Percentiles rank a stretch among this genome's conserved stretches.
phyloP scores from a whole-genome alignment of 2,888 invertebrate genomes.

The Melikaiella ostensackeni region DNA sequence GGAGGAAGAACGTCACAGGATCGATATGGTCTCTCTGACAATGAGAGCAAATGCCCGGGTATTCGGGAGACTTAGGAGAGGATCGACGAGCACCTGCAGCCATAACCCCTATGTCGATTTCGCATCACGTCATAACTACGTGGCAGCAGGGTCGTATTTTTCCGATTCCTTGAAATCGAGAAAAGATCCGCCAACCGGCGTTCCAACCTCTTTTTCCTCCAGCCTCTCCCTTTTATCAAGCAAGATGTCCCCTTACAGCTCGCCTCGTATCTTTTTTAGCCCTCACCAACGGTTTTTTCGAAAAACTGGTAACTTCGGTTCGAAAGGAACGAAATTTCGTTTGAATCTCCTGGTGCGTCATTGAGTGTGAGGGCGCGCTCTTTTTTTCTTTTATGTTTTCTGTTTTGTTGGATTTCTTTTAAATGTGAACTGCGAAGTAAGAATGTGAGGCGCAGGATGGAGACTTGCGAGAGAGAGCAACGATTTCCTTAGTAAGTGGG shows the following conservation, averaged over 20 bases:
- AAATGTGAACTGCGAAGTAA: conserved; percentile 32
- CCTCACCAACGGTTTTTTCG: conserved; percentile 30
- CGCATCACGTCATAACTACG: conserved; percentile 41
- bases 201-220: conserved; percentile 33
- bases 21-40: conserved; percentile 19
- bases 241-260: conserved; percentile 16
- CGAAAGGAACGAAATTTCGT: background rate
- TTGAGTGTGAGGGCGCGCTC: conserved; percentile 22
- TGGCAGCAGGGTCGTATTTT: conserved; percentile 40
- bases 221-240: conserved; percentile 14
- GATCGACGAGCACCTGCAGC: conserved; percentile 30
- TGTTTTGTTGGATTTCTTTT: background rate
- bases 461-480: conserved; percentile 49
- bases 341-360: background rate
- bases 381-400: conserved; percentile 23
- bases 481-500: conserved; percentile 29
- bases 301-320: background rate
- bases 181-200: conserved; percentile 28
- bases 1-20: conserved; percentile 17
- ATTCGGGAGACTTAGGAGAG: background rate
- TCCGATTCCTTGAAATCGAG: background rate
- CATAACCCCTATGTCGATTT: conserved; percentile 42
- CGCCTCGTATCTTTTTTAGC: conserved; percentile 9
- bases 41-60: conserved; percentile 29
- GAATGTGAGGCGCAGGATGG: conserved; percentile 25